Base-by-base conservation (phyloP, 1,140 invertebrate genomes). In the Listronotus bonariensis region DNA sequence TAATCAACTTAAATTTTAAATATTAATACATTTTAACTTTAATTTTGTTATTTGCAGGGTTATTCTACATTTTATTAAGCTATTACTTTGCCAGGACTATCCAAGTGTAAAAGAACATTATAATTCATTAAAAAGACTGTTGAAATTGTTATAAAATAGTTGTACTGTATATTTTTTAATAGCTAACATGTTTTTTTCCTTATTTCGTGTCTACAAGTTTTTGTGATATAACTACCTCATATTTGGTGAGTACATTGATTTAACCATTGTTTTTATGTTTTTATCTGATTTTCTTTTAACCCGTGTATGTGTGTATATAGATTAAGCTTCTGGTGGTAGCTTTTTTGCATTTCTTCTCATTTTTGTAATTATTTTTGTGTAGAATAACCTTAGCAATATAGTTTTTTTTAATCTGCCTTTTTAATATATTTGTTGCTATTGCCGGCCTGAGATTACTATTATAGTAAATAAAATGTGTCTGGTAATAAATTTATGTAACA, bases 1-100 rank as follows among this genome's bases (percentile, higher is more conserved):
- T 26, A 26, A 3, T 26, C 20, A 26, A 26, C 20, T 26, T 26
- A 18, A 48, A 3, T 11, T 11, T 26, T 12, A 14, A 42, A 49
- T 56, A 64, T n/a, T n/a, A n/a, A n/a, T 42, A 46, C 43, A 46
- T 53, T 54, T 54, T 55, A 51, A 60, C 34, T 36, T 58, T 62
- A 10, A 36, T 46, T 43, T 45, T 63, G 46, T 67, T 54, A 52
- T 64, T 70, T 70, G 46, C 68, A 70, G 68, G 68, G 68, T 67
- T 70, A 70, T 70, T 70, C 64, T 70, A 65, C 62, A 41, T 62
- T 42, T 17, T 66, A 45, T 15, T 61, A 62, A 55, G 52, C 52
- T 66, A 57, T 62, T 69, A 52, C 56, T 59, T 66, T 66, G 52
- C 64, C 45, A 66, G 63, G 58, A 69, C 51, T 41, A 63, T 65